Evolutionary conservation across 2,797 vertebrate genomes (phyloP), one percentile per base, ranked within the genome.

Genomic region (Odontamblyopus rebecca): DNA sequence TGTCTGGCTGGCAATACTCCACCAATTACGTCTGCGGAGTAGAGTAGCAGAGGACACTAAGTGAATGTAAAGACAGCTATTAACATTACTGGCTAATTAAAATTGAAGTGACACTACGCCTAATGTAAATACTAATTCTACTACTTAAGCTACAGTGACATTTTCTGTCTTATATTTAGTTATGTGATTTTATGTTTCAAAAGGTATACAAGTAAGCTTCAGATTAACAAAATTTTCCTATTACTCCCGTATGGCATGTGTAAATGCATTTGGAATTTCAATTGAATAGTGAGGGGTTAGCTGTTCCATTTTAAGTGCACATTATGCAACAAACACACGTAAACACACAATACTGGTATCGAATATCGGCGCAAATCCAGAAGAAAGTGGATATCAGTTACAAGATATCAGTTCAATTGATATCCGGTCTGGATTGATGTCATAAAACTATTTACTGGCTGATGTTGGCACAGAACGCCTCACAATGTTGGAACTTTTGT

Each of bases 11-110:
- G 76, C 76, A 78, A 67, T 83, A 83, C 68, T 69, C 78, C 77
- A 59, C 67, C 1, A 48, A 76, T 78, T 82, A 84, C 71, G 75
- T 73, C 72, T 2, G 26, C 71, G 63, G 73, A 48, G 86, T 82
- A 81, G 86, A 78, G 86, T 79, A 88, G 86, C 84, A 88, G 67
- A 80, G 67, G 35, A 62, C 32, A 4, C 7, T 5, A 9, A 38
- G 4, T 62, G 32, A 19, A 38, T 38, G 61, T 38, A 35, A 35
- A n/a, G 0, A 35, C 27, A 27, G 12, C 57, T 60, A 16, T 30
- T 60, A 59, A 9, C n/a, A 54, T n/a, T 54, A 26, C 54, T 26
- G n/a, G 13, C 9, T 57, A 26, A 4, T 56, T 56, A 2, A 23
- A 2, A 54, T 54, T 56, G 54, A 56, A 23, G n/a, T 23, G 26